Percentiles rank a stretch among this genome's conserved stretches.
Conservation (phyloP, 2,888 invertebrate genomes). For the Epistrophella euchroma region DNA sequence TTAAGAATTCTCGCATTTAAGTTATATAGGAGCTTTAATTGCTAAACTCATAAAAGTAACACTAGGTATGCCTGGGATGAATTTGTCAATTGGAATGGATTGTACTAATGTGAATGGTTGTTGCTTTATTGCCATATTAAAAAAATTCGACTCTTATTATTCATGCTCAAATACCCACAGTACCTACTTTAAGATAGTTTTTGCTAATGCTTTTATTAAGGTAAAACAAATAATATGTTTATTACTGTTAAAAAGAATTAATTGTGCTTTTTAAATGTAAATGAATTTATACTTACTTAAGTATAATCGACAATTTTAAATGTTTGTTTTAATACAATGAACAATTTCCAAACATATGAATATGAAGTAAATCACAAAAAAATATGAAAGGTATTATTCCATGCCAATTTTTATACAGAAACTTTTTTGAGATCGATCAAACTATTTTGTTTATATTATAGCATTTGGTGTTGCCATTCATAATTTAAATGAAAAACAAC, state of each 20-base stretch:
- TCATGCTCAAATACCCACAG: background rate
- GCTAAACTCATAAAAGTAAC: too few relatives aligned
- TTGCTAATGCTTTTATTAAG: background rate
- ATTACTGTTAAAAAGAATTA: background rate
- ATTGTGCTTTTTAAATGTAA: conserved; percentile 27
- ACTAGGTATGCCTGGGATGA: background rate
- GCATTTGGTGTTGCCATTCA: conserved; percentile 57
- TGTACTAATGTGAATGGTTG: background rate
- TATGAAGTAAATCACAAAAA: conserved; percentile 14
- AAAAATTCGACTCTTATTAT: background rate
- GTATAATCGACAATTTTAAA: conserved; percentile 38
- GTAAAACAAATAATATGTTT: background rate
- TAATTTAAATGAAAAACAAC: conserved; percentile 55
- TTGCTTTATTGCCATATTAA: background rate
- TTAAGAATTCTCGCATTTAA: background rate
- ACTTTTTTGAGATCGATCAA: conserved; percentile 45
- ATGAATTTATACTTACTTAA: conserved; percentile 53
- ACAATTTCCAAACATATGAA: conserved; percentile 39
- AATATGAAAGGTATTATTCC: conserved; percentile 36
- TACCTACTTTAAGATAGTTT: background rate
- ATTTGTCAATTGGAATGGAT: background rate
- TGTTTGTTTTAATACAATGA: conserved; percentile 37
- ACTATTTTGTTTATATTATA: conserved; percentile 57
- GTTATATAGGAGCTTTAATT: too few relatives aligned
- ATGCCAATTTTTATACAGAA: conserved; percentile 62